phyloP scores from a whole-genome alignment of 2,888 invertebrate genomes.

The Dryobota labecula region DNA sequence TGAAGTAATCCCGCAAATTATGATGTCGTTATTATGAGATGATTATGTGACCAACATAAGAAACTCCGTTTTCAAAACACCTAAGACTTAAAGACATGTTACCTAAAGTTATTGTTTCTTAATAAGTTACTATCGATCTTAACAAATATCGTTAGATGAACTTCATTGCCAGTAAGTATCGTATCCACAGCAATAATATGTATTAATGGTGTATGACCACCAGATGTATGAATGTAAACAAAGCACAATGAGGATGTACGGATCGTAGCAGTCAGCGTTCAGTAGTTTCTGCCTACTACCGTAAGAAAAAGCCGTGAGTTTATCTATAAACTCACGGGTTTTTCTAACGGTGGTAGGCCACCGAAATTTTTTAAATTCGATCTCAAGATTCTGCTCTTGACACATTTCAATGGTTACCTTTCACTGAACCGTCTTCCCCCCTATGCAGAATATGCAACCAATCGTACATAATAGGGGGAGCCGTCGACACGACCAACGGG shows the following conservation, averaged over 20 bases:
- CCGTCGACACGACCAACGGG: constrained; percentile 1
- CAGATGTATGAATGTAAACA: not conserved
- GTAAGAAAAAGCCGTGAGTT: not conserved
- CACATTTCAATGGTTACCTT: not conserved
- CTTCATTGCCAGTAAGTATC: not conserved
- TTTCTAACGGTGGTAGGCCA: too few relatives aligned
- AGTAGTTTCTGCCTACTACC: not conserved
- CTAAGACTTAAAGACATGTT: not conserved
- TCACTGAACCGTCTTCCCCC: not conserved
- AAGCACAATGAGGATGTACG: not conserved
- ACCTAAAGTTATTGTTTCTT: not conserved
- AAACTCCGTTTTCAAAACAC: not conserved
- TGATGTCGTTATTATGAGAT: not conserved
- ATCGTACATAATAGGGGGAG: not conserved
- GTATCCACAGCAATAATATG: too few relatives aligned
- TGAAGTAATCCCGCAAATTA: not conserved
- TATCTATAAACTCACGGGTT: too few relatives aligned
- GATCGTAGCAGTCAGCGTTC: too few relatives aligned
- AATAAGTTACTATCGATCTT: not conserved
- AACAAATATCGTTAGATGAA: not conserved
- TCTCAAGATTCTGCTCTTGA: not conserved
- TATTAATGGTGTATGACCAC: not conserved
- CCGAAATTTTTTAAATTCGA: not conserved
- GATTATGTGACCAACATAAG: not conserved
- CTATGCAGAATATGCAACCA: constrained; percentile 11